Evolutionary conservation across 2,888 invertebrate species (phyloP).

Genomic region (Megastigmus dorsalis): DNA sequence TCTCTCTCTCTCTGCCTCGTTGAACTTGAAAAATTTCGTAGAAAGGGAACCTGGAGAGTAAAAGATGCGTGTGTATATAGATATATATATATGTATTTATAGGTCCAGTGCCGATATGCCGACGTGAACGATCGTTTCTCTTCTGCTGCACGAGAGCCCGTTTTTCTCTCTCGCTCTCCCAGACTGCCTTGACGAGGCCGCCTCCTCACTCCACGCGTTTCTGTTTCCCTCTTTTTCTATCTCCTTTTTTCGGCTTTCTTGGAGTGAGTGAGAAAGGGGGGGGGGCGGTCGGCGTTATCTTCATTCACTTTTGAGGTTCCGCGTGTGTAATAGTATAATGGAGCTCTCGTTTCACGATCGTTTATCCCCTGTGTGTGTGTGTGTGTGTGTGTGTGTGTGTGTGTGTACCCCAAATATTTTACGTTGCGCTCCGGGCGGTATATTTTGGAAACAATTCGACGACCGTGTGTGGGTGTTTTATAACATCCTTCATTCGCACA

Average conservation of each 20-base stretch:
- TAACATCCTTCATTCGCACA: no score
- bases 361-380: no score
- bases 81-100: no score
- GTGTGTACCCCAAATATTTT: slow-evolving; percentile 2
- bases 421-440: background rate
- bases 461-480: no score
- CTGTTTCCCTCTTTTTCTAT: background rate
- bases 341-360: slow-evolving; percentile 18
- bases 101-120: background rate
- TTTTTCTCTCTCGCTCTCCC: background rate
- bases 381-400: no score
- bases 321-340: slow-evolving; percentile 18
- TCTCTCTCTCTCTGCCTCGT: background rate
- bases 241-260: background rate
- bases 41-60: slow-evolving; percentile 4
- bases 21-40: slow-evolving; percentile 34
- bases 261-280: no score
- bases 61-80: no score
- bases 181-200: slow-evolving; percentile 34
- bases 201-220: no score
- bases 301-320: slow-evolving; percentile 20
- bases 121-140: slow-evolving; percentile 36
- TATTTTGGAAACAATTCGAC: background rate
- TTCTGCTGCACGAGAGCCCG: no score
- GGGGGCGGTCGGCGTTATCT: slow-evolving; percentile 18